A percentile compares a stretch with the other conserved stretches of the same genome.
Conservation (phyloP, 2,888 invertebrate genomes). For the Achlya flavicornis region DNA sequence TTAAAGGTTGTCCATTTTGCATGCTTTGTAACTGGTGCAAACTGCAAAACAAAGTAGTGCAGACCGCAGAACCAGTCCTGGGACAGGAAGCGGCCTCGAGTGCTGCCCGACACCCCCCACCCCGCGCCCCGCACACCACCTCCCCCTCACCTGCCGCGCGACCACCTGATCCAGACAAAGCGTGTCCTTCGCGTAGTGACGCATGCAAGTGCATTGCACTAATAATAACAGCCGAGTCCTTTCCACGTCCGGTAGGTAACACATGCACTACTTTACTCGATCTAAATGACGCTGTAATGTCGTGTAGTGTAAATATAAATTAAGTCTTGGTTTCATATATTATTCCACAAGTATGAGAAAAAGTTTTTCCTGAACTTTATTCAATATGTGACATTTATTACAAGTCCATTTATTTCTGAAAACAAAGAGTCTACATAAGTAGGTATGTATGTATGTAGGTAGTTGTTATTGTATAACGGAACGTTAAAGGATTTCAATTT, state of each 20-base stretch:
- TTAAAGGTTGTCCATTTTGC: conserved; percentile 68
- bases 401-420: background rate
- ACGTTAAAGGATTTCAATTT: too few relatives aligned
- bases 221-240: conserved; percentile 65
- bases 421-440: background rate
- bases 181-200: conserved; percentile 78
- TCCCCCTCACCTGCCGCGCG: conserved; percentile 47
- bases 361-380: background rate
- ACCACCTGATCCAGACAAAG: conserved; percentile 81
- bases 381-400: background rate
- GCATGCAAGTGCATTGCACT: conserved; percentile 81
- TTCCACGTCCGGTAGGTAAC: conserved; percentile 72
- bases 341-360: background rate
- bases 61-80: conserved; percentile 79
- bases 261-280: conserved; percentile 33
- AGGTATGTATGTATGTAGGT: too few relatives aligned
- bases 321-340: too few relatives aligned
- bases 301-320: background rate
- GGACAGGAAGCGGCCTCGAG: conserved; percentile 81
- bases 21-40: conserved; percentile 76
- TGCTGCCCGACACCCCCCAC: conserved; percentile 29
- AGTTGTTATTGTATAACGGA: too few relatives aligned
- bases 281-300: conserved; percentile 14
- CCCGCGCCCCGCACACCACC: conserved; percentile 21
- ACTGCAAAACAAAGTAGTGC: conserved; percentile 78